phyloP scores from a whole-genome alignment of 1,140 invertebrate species.

The Brachionus paranguensis region DNA sequence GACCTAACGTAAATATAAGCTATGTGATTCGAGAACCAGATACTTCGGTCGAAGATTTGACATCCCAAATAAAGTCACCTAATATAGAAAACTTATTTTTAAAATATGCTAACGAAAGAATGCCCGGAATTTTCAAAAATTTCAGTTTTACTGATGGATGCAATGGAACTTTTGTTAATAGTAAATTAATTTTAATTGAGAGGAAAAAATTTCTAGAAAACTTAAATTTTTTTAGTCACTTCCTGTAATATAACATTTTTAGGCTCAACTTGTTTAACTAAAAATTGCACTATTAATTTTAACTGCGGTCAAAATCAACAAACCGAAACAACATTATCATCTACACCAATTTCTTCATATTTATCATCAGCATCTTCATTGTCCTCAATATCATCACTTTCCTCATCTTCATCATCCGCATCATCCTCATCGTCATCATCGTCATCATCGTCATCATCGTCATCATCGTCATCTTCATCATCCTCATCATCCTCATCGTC shows the following conservation, averaged over 20 bases:
- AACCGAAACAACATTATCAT: neutral
- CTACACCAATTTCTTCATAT: neutral
- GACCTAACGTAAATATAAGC: neutral
- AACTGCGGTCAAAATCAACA: neutral
- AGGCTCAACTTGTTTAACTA: neutral
- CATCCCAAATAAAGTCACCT: neutral
- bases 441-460: no score
- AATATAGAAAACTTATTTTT: neutral
- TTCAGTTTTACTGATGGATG: neutral
- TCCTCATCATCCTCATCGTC: no score
- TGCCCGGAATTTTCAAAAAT: neutral
- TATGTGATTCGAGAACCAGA: neutral
- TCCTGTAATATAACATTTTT: neutral
- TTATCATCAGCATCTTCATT: neutral
- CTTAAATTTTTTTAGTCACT: neutral
- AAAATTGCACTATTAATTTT: neutral
- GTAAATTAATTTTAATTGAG: neutral
- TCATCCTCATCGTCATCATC: no score
- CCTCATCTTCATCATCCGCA: neutral
- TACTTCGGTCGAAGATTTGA: neutral
- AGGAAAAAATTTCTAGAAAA: neutral
- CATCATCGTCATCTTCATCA: neutral
- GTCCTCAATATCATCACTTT: neutral
- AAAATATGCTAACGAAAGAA: neutral
- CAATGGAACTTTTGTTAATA: neutral